A percentile compares a stretch with the other conserved stretches of the same genome.
Evolutionary conservation across 2,888 invertebrate species (phyloP).

Genomic region (Zootermopsis nevadensis): DNA sequence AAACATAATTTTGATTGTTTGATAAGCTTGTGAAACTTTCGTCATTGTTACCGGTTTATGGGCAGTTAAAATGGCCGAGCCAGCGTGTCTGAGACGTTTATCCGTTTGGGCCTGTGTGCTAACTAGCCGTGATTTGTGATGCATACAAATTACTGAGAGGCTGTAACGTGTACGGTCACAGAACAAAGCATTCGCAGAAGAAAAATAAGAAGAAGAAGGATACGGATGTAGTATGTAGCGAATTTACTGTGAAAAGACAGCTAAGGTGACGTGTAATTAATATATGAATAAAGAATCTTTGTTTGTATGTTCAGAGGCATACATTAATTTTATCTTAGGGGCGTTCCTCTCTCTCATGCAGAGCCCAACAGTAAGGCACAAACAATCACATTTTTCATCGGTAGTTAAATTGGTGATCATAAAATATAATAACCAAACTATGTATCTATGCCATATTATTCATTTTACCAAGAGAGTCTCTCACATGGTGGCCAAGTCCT

Average conservation of each 20-base stretch:
- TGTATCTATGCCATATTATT: neutral
- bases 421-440: neutral
- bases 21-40: conserved; percentile 4
- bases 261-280: neutral
- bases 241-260: neutral
- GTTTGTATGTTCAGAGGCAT: neutral
- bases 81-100: neutral
- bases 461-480: neutral
- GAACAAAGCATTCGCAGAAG: neutral
- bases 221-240: neutral
- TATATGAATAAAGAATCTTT: neutral
- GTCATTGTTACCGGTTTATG: conserved; percentile 10
- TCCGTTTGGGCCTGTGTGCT: neutral
- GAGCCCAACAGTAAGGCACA: neutral
- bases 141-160: conserved; percentile 33
- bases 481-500: neutral
- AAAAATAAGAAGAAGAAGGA: neutral
- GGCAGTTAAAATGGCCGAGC: conserved; percentile 7
- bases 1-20: neutral
- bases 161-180: neutral
- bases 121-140: conserved; percentile 39
- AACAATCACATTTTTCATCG: neutral
- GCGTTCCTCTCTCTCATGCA: neutral
- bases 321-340: neutral
- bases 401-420: neutral